Percentiles rank a stretch among this genome's conserved stretches.
phyloP scores from a whole-genome alignment of 2,113 vertebrate species.

The Nettapus auritus region DNA sequence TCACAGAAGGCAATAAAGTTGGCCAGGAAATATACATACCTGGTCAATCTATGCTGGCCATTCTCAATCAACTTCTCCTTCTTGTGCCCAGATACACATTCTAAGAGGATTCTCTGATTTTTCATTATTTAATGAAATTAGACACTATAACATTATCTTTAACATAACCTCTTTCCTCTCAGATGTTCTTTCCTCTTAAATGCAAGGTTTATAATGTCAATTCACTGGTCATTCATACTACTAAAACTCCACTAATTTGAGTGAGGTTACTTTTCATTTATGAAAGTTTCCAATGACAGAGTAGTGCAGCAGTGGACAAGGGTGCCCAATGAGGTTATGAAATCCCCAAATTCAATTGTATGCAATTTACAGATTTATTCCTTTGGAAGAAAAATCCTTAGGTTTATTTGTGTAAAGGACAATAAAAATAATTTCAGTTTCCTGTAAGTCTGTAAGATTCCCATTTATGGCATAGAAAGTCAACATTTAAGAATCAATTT shows the following conservation, averaged over 20 bases:
- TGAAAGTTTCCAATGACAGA: not conserved
- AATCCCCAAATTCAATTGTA: not conserved
- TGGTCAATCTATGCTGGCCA: not conserved
- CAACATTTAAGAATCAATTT: not conserved
- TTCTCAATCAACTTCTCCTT: not conserved
- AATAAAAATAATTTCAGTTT: conserved; percentile 8
- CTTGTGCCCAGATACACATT: not conserved
- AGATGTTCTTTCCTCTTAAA: not conserved
- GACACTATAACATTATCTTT: not conserved
- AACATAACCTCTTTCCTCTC: not conserved
- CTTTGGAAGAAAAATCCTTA: not conserved
- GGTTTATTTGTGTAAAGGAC: not conserved
- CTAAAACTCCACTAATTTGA: not conserved
- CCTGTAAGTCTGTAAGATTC: not conserved
- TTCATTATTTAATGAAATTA: not conserved
- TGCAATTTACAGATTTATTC: not conserved
- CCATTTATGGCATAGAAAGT: conserved; percentile 10
- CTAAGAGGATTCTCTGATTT: not conserved
- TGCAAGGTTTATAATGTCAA: not conserved
- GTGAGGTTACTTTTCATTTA: not conserved
- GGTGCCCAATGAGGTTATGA: not conserved
- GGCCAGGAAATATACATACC: not conserved
- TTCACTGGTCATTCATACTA: not conserved
- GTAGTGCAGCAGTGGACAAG: not conserved
- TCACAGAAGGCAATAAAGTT: not conserved